Base-by-base conservation (phyloP, 2,113 vertebrate genomes). In the Bolborhynchus lineola region DNA sequence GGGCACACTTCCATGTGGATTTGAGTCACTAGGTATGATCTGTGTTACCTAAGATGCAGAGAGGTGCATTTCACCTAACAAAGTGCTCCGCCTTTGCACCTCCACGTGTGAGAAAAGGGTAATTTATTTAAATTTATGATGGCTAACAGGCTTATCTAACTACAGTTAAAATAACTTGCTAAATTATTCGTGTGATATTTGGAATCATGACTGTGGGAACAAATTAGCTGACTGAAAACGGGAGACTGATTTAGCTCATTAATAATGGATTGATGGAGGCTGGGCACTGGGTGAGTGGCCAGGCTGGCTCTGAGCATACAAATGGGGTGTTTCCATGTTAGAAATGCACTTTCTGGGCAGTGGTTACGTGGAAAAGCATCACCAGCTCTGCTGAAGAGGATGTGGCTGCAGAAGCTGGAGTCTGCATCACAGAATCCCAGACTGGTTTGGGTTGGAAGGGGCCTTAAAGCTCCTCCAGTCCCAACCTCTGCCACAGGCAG, bases 121-220 rank as follows among this genome's bases (percentile, higher is more conserved):
- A 96, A 98, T 97, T 92, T 97, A 98, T 98, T 98, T 92, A 80
- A 95, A 96, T 96, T 86, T 95, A 93, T 97, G 96, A 87, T 83
- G 91, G 94, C 95, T 97, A 98, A 95, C 70, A 1, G 97, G 95
- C 97, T 98, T 97, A 97, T 97, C 97, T 97, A 97, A 97, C 95
- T 85, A 91, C 93, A 88, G 95, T 97, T 96, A 97, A 98, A 97
- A 98, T 96, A 97, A 97, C 97, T 94, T 95, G 86, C 95, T 98
- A 97, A 97, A 98, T 98, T 97, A 97, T 97, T 97, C 92, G 97
- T 97, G 96, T 97, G 96, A 93, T 98, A 97, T 97, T 98, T 98
- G 96, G 97, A 97, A 97, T 97, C 96, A 96, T 93, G 96, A 98
- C 92, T 97, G 90, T 96, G 96, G 95, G 97, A 97, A 95, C 96